phyloP scores from a whole-genome alignment of 2,888 invertebrate genomes.

The Nyleta sp. region DNA sequence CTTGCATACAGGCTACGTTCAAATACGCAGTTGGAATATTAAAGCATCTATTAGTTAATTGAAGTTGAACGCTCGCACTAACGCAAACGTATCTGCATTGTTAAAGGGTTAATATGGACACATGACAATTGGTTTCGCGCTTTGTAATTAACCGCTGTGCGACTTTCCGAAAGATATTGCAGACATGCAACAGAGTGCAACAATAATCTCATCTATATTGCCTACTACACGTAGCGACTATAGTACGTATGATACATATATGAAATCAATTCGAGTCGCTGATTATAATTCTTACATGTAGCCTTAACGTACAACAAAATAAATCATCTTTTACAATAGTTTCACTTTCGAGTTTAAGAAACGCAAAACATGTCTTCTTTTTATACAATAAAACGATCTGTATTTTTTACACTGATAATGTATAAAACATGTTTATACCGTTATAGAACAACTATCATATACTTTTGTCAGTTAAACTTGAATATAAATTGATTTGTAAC shows the following conservation, averaged over 20 bases:
- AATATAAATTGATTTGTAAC: constrained; percentile 8
- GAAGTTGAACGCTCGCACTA: too few species aligned
- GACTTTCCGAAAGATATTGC: constrained; percentile 61
- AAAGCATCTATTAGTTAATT: too few species aligned
- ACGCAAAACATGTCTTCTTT: neutral
- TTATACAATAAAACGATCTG: constrained; percentile 3
- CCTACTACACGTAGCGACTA: constrained; percentile 74
- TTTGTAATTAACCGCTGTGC: neutral
- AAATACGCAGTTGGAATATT: too few species aligned
- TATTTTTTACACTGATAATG: neutral
- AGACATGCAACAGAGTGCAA: constrained; percentile 68
- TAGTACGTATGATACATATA: constrained; percentile 62
- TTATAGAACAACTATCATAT: too few species aligned
- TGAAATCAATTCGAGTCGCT: constrained; percentile 63
- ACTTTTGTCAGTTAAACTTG: neutral
- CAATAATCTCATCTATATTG: constrained; percentile 73
- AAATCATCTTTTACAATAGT: constrained; percentile 13
- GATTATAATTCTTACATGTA: constrained; percentile 45
- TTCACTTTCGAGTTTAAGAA: constrained; percentile 13
- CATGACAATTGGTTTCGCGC: neutral
- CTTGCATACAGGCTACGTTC: too few species aligned
- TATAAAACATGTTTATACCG: constrained; percentile 9
- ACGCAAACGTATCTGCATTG: too few species aligned
- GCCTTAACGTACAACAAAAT: constrained; percentile 29
- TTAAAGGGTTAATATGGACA: too few species aligned